Evolutionary conservation across 2,113 vertebrate species (phyloP).

Genomic region (Bufo bufo): DNA sequence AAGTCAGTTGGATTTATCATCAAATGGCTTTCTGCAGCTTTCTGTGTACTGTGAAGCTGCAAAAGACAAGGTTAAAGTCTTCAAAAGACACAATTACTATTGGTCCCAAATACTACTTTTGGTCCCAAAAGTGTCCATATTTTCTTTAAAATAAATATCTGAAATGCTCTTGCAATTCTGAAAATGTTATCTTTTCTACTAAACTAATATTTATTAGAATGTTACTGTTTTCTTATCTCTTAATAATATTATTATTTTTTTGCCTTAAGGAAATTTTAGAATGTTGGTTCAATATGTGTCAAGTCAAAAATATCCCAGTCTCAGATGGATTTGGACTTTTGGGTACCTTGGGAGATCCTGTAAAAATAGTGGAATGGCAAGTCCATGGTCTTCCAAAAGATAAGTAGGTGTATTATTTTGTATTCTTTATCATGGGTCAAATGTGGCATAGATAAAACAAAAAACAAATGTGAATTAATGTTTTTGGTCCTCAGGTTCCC

Average conservation of each 20-base stretch:
- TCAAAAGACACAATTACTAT: no score
- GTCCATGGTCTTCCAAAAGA: conserved; percentile 60
- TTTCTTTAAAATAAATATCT: no score
- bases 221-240: neutral
- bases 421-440: neutral
- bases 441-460: neutral
- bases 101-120: no score
- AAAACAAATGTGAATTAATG: neutral
- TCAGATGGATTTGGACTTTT: conserved; percentile 61
- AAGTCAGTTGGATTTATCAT: no score
- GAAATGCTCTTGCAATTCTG: no score
- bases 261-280: conserved; percentile 60
- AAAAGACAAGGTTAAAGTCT: no score
- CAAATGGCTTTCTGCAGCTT: no score
- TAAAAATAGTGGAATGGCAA: conserved; percentile 62
- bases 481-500: neutral
- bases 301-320: conserved; percentile 63
- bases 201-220: neutral
- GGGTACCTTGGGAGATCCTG: conserved; percentile 61
- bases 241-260: neutral
- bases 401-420: conserved; percentile 54
- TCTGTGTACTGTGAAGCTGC: no score
- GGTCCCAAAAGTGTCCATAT: no score
- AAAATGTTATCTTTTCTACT: no score
- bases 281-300: conserved; percentile 64